A percentile compares a stretch with the other conserved stretches of the same genome.
Evolutionary conservation across 23 tunicate genomes (phyloP).

Genomic region (Clavelina lepadiformis): DNA sequence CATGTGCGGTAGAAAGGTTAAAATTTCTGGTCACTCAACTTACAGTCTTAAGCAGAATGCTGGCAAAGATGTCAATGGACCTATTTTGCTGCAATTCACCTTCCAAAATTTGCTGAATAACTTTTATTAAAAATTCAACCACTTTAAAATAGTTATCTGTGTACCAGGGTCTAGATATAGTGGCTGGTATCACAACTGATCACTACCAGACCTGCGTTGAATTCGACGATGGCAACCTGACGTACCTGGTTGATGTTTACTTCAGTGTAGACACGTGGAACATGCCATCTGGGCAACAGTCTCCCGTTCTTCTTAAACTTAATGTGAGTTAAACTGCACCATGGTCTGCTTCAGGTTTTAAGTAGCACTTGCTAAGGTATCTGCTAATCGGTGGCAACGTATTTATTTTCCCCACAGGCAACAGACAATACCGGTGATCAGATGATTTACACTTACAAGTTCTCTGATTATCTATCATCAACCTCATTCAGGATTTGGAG

Average conservation of each 20-base stretch:
- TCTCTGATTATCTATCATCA: slow-evolving; percentile 27
- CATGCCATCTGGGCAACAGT: slow-evolving; percentile 38
- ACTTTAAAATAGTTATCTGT: too few species aligned
- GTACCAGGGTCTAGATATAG: slow-evolving; percentile 19
- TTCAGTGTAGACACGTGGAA: slow-evolving; percentile 23
- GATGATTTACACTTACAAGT: slow-evolving; percentile 21
- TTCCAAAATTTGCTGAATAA: too few species aligned
- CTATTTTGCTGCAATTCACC: too few species aligned
- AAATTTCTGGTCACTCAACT: neutral
- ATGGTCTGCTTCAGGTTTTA: neutral
- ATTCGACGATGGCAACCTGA: slow-evolving; percentile 9
- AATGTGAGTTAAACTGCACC: slow-evolving; percentile 15
- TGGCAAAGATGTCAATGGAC: neutral
- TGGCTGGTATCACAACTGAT: slow-evolving; percentile 32
- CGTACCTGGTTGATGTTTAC: slow-evolving; percentile 35
- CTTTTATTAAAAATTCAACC: too few species aligned
- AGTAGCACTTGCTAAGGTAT: neutral
- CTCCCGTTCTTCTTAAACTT: slow-evolving; percentile 21
- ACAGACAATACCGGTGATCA: neutral
- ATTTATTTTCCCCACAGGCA: neutral
- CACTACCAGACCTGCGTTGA: slow-evolving; percentile 35
- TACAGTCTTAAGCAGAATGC: neutral
- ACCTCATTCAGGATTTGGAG: slow-evolving; percentile 8
- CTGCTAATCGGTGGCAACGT: neutral
- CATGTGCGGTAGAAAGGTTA: neutral